phyloP scores from a whole-genome alignment of 1,140 invertebrate species.

The Rhopalosiphum maidis region DNA sequence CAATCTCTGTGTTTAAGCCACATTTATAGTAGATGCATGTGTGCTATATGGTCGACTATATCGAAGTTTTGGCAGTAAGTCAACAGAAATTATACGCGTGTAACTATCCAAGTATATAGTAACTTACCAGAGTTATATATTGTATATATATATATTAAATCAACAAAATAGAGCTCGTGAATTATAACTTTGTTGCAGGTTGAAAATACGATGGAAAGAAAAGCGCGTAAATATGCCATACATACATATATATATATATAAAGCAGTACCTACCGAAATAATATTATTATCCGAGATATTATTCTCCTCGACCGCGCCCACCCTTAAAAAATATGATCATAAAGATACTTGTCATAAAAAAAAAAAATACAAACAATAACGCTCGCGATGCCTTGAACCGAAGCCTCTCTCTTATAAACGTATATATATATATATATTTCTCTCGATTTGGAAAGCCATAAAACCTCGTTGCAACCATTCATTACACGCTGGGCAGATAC shows the following conservation, averaged over 20 bases:
- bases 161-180: not conserved
- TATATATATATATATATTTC: not conserved
- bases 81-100: not conserved
- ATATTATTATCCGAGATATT: constrained; percentile 16
- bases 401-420: not conserved
- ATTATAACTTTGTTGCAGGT: not conserved
- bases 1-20: not conserved
- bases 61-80: not conserved
- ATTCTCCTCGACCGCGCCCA: constrained; percentile 3
- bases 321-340: constrained; percentile 18
- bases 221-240: not conserved
- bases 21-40: no score
- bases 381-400: not conserved
- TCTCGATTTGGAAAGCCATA: constrained; percentile 32
- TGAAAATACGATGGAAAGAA: not conserved
- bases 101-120: not conserved
- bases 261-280: not conserved
- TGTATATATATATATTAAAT: not conserved
- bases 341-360: constrained; percentile 30
- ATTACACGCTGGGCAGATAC: constrained; percentile 41
- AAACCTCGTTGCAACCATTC: constrained; percentile 50
- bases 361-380: constrained; percentile 46
- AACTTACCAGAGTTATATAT: not conserved
- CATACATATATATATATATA: not conserved
- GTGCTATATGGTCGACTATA: not conserved